These are phyloP conservation scores for Phytoseiulus persimilis DNA, from an alignment of 2,888 invertebrate genomes.

Conservation along the genomic window DNA sequence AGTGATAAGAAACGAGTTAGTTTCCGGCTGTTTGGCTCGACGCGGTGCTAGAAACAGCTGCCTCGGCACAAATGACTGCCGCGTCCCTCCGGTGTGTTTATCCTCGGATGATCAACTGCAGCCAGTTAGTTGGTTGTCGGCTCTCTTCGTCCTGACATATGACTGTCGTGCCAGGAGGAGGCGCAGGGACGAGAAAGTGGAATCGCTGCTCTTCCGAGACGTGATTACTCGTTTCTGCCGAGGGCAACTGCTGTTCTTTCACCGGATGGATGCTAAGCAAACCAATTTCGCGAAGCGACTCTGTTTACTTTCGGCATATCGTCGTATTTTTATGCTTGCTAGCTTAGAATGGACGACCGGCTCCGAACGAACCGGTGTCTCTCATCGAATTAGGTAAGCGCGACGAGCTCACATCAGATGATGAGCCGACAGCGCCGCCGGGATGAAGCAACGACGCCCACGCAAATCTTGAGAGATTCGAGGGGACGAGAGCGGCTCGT, in stretches of 20 bases:
- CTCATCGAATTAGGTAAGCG: background rate
- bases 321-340: background rate
- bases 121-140: background rate
- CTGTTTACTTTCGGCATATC: background rate
- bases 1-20: background rate
- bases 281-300: background rate
- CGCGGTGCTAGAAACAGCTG: background rate
- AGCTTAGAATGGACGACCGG: background rate
- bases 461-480: too few relatives aligned
- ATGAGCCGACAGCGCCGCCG: background rate
- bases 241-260: background rate
- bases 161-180: background rate
- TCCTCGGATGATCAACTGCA: background rate
- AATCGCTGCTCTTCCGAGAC: background rate
- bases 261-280: background rate
- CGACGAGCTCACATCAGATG: background rate
- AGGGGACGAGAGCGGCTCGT: too few relatives aligned
- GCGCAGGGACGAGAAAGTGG: background rate
- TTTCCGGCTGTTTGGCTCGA: background rate
- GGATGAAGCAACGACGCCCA: background rate
- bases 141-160: background rate
- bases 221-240: background rate
- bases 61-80: background rate
- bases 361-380: background rate
- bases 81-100: background rate